Evolutionary conservation across 2,797 vertebrate species (phyloP).

Genomic region (Apogon hyalosoma): DNA sequence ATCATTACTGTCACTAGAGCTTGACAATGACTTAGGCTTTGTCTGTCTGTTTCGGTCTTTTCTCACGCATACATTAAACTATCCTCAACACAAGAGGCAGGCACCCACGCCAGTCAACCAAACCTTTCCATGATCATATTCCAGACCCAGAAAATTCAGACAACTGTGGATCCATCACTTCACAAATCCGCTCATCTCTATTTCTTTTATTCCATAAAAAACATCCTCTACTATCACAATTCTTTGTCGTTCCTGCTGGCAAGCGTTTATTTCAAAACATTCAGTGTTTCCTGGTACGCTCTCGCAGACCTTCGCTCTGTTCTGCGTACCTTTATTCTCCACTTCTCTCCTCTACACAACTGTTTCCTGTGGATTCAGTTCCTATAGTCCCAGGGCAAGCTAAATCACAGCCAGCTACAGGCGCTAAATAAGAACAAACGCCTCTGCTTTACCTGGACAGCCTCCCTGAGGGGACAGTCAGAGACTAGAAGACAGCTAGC

Average conservation of each 20-base stretch:
- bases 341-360: conserved; percentile 9
- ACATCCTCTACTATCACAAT: not conserved
- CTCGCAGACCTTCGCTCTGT: conserved; percentile 14
- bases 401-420: conserved; percentile 69
- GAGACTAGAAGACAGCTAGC: conserved; percentile 39
- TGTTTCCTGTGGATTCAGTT: conserved; percentile 37
- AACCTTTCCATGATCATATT: conserved; percentile 30
- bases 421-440: conserved; percentile 73
- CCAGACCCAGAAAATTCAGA: conserved; percentile 6
- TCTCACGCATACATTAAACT: conserved; percentile 67
- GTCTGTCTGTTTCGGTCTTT: conserved; percentile 58
- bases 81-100: conserved; percentile 40
- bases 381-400: conserved; percentile 40
- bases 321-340: conserved; percentile 9
- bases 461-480: conserved; percentile 62
- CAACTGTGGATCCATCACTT: not conserved
- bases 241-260: not conserved
- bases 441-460: conserved; percentile 66
- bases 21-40: conserved; percentile 64
- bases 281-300: conserved; percentile 6
- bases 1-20: conserved; percentile 70
- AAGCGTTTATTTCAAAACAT: conserved; percentile 3
- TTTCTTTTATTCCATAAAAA: conserved; percentile 1
- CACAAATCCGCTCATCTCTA: not conserved
- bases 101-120: conserved; percentile 33